phyloP scores from a whole-genome alignment of 2,113 vertebrate genomes.

The Takifugu bimaculatus region DNA sequence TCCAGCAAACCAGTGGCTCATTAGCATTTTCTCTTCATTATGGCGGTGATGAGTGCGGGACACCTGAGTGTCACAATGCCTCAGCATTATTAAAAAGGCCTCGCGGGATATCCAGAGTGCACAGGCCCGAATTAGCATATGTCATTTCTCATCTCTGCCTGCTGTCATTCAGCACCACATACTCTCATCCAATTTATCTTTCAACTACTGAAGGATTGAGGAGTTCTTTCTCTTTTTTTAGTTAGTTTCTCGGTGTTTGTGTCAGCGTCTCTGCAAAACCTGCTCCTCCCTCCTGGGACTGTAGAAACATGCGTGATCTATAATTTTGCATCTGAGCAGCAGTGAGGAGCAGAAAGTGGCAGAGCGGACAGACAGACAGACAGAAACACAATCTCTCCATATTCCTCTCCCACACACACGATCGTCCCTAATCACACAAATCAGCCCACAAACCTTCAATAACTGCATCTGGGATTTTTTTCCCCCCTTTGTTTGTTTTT shows the following conservation, averaged over 20 bases:
- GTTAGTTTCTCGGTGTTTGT: slow-evolving; percentile 26
- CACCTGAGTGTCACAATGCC: slow-evolving; percentile 57
- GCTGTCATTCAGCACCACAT: slow-evolving; percentile 45
- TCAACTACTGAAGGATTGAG: slow-evolving; percentile 24
- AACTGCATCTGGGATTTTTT: no score
- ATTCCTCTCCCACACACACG: no score
- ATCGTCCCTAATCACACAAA: no score
- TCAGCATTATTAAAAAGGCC: slow-evolving; percentile 57
- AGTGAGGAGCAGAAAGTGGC: slow-evolving; percentile 53
- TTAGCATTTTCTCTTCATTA: slow-evolving; percentile 67
- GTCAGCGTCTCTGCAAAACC: slow-evolving; percentile 24
- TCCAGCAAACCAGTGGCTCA: slow-evolving; percentile 53
- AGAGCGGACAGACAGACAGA: no score
- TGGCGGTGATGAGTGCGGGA: slow-evolving; percentile 44
- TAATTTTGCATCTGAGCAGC: slow-evolving; percentile 67
- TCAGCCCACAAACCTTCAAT: no score
- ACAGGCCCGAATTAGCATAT: slow-evolving; percentile 53
- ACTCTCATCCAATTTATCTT: slow-evolving; percentile 35
- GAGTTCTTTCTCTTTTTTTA: slow-evolving; percentile 11
- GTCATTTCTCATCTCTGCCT: slow-evolving; percentile 65
- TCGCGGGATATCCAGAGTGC: slow-evolving; percentile 45
- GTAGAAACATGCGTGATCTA: slow-evolving; percentile 51
- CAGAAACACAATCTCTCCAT: no score
- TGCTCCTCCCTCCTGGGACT: slow-evolving; percentile 45
- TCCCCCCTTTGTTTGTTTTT: no score